These are phyloP conservation scores for Pseudopleuronectes americanus DNA, from an alignment of 2,797 vertebrate genomes.

Conservation along the genomic window DNA sequence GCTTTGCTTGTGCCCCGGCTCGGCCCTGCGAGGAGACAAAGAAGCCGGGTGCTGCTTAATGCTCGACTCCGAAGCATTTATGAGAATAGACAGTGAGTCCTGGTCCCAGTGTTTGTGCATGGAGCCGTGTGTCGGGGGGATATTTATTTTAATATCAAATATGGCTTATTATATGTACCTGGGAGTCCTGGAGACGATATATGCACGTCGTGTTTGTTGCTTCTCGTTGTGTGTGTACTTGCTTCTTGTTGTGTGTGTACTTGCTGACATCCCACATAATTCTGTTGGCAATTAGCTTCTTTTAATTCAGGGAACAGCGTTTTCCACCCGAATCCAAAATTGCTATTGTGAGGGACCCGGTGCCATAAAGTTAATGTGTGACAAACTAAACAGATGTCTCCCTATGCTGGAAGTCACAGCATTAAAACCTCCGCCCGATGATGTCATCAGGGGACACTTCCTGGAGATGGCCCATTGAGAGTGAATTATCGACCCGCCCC, in stretches of 20 bases:
- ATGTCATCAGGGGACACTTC: constrained; percentile 59
- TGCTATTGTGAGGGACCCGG: constrained; percentile 3
- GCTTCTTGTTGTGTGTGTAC: neutral
- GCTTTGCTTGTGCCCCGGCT: constrained; percentile 18
- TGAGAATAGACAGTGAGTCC: constrained; percentile 1
- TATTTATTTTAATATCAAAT: constrained; percentile 25
- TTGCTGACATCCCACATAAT: neutral
- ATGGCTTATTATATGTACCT: neutral
- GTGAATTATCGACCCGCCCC: constrained; percentile 68
- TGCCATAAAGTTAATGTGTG: constrained; percentile 44
- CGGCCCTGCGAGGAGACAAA: neutral
- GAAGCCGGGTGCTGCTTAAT: neutral
- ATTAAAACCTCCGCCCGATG: constrained; percentile 61
- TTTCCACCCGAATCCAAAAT: neutral
- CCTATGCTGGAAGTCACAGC: constrained; percentile 55
- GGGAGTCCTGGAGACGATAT: neutral
- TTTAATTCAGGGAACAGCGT: neutral
- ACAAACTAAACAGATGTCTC: constrained; percentile 54
- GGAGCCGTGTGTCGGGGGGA: constrained; percentile 18
- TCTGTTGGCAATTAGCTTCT: neutral
- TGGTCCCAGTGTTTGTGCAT: constrained; percentile 30
- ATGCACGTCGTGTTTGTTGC: neutral
- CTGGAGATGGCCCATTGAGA: constrained; percentile 59
- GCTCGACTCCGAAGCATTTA: constrained; percentile 15
- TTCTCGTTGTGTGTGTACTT: neutral